Evolutionary conservation across 2,888 invertebrate genomes (phyloP), one percentile per base, ranked within the genome.

Genomic region (Leptura quadrifasciata): DNA sequence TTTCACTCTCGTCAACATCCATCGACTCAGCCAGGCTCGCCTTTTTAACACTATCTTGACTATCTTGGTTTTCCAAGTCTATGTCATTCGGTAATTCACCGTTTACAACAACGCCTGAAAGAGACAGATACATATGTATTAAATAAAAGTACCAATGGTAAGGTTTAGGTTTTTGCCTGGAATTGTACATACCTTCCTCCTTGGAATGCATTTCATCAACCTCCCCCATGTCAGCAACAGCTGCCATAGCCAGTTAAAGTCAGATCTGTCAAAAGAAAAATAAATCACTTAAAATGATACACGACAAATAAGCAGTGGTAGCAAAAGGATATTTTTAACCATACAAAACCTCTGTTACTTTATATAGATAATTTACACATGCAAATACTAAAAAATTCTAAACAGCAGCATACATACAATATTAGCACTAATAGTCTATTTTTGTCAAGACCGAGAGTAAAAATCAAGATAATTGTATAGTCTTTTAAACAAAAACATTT

Each of bases 161-260:
- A 39, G 17, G 0, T 63, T 4, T 17, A 31, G 57, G 55, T 8
- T 57, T 24, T 18, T 18, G 10, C 35, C 65, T 18, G 17, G 61
- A 76, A 60, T 17, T 67, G 17, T 31, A 54, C 77, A 75, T 84
- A 82, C 85, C 86, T 81, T 88, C 89, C 77, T 89, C 89, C 80
- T 88, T 89, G 20, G 88, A 87, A 83, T 87, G 87, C 70, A 88
- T 84, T 81, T 89, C 89, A 78, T 89, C 88, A 65, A 89, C 87
- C 83, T 89, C 89, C 72, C 89, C 89, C 89, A 89, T 89, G 82
- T 88, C 87, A 78, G 85, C 86, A 77, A 83, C 84, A 86, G 87
- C 86, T 88, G 88, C 89, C 89, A 89, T 89, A 87, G 84, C 88
- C 86, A 81, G 80, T 63, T 58, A 20, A 61, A 58, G 72, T 80